Percentiles rank a stretch among this genome's conserved stretches.
Conservation (phyloP, 2,888 invertebrate genomes). For the Bombyx huttoni region DNA sequence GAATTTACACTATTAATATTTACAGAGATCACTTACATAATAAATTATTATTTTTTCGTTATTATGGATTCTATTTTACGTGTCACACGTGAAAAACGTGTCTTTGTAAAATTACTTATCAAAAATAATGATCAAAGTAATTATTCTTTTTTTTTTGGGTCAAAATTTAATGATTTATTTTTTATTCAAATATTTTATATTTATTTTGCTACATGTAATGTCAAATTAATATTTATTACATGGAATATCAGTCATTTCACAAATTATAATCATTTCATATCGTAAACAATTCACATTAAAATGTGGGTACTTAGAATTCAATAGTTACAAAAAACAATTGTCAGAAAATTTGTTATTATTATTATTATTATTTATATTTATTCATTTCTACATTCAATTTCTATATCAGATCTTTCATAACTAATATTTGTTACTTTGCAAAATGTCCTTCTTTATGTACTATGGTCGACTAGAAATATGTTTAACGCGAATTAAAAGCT, state of each 20-base stretch:
- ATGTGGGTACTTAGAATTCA: constrained; percentile 34
- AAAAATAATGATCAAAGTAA: not conserved
- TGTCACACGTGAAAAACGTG: not conserved
- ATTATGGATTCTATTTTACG: not conserved
- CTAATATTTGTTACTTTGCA: constrained; percentile 3
- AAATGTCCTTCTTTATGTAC: constrained; percentile 7
- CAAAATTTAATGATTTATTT: not conserved
- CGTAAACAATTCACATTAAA: constrained; percentile 21
- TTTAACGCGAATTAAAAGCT: constrained; percentile 15
- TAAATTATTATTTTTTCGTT: constrained; percentile 1
- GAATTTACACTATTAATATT: constrained; percentile 22
- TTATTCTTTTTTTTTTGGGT: not conserved
- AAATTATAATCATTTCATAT: not conserved
- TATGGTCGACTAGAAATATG: constrained; percentile 19
- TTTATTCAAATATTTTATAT: not conserved
- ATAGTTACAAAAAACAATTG: not conserved
- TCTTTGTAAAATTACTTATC: not conserved
- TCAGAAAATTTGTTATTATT: no score
- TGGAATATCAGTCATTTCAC: constrained; percentile 1
- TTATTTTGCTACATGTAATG: not conserved
- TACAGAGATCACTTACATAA: constrained; percentile 22
- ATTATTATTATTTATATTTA: no score
- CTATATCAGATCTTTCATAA: constrained; percentile 1
- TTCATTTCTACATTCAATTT: constrained; percentile 3
- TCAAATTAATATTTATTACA: not conserved